Evolutionary conservation across 1,140 invertebrate genomes (phyloP).

Genomic region (fruit fly (Drosophila melanogaster)): Release_6_plus_ISO1_MT NT_033779.5:17592501-17593000

Average conservation of each 20-base stretch:
- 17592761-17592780: constrained; percentile 31
- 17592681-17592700: constrained; percentile 23
- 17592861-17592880: background rate
- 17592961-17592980: constrained; percentile 40
- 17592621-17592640: constrained; percentile 7
- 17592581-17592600: constrained; percentile 16
- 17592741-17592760: constrained; percentile 35
- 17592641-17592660: constrained; percentile 13
- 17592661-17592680: constrained; percentile 13
- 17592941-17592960: constrained; percentile 39
- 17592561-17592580: constrained; percentile 12
- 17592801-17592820: constrained; percentile 45
- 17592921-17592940: constrained; percentile 26
- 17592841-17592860: constrained; percentile 15
- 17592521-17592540: constrained; percentile 5
- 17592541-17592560: background rate
- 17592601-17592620: constrained; percentile 6
- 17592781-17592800: constrained; percentile 30
- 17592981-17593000: constrained; percentile 41
- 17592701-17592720: constrained; percentile 65
- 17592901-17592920: constrained; percentile 34
- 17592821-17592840: constrained; percentile 11
- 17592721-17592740: constrained; percentile 56
- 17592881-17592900: constrained; percentile 4
- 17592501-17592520: constrained; percentile 6